A percentile compares a stretch with the other conserved stretches of the same genome.
Evolutionary conservation across 2,113 vertebrate genomes (phyloP).

Genomic region (Athene cunicularia): DNA sequence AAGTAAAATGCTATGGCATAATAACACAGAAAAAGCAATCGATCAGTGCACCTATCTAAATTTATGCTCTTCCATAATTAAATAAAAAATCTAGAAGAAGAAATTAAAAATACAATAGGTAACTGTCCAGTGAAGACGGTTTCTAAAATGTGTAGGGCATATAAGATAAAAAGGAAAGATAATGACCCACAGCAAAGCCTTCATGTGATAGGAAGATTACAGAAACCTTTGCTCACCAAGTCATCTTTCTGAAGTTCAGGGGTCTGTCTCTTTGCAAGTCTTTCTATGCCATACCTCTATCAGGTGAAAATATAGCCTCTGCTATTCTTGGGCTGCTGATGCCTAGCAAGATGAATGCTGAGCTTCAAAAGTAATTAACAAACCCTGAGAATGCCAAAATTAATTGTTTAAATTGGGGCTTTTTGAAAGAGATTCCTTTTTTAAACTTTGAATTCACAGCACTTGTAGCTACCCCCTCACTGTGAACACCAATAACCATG

Average conservation of each 20-base stretch:
- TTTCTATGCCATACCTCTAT: background rate
- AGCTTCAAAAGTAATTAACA: background rate
- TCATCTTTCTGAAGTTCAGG: background rate
- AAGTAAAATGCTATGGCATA: background rate
- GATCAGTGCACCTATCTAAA: background rate
- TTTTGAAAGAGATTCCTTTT: background rate
- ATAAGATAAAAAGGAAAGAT: background rate
- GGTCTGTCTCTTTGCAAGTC: background rate
- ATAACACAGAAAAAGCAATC: background rate
- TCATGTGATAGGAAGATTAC: background rate
- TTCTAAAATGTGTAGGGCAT: background rate
- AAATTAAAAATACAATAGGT: background rate
- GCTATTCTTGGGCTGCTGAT: background rate
- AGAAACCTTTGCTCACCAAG: background rate
- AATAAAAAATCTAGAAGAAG: background rate
- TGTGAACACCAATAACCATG: background rate
- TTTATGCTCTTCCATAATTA: background rate
- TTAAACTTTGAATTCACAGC: background rate
- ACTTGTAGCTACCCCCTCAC: background rate
- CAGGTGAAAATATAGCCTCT: background rate
- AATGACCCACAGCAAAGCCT: background rate
- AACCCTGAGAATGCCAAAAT: background rate
- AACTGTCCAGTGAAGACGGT: background rate
- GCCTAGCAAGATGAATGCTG: background rate
- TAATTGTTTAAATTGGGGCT: background rate